Conservation (phyloP, 1,140 invertebrate genomes). For the Liolophura sinensis region DNA sequence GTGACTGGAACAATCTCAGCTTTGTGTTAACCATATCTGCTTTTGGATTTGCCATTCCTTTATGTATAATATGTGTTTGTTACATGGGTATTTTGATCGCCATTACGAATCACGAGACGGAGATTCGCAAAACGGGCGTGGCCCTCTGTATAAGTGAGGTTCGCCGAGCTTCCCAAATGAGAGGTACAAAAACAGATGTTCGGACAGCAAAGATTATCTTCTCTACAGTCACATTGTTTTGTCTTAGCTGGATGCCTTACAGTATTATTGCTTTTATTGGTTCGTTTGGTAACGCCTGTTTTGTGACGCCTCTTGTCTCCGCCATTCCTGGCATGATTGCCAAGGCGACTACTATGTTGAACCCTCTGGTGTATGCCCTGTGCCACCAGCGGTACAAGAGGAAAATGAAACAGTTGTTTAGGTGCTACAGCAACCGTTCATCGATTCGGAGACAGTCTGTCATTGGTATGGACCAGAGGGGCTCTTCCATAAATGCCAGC, state of each 20-base stretch:
- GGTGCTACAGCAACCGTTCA: too few species aligned
- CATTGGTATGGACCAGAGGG: too few species aligned
- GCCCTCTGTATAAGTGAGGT: conserved; percentile 46
- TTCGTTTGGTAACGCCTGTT: conserved; percentile 63
- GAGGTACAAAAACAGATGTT: conserved; percentile 33
- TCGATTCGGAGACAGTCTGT: too few species aligned
- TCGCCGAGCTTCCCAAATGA: conserved; percentile 31
- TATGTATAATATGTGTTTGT: conserved; percentile 70
- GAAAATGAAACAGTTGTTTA: too few species aligned
- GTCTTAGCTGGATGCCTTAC: conserved; percentile 78
- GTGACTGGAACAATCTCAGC: conserved; percentile 6
- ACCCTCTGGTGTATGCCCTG: conserved; percentile 79
- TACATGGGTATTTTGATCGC: conserved; percentile 74
- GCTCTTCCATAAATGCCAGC: too few species aligned
- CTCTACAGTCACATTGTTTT: conserved; percentile 76
- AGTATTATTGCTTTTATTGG: conserved; percentile 73
- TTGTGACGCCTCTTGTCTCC: conserved; percentile 68
- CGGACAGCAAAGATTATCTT: conserved; percentile 70
- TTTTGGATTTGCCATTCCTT: conserved; percentile 63
- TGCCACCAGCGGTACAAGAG: conserved; percentile 31
- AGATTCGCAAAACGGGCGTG: conserved; percentile 65
- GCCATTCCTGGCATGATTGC: conserved; percentile 76
- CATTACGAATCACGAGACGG: conserved; percentile 76
- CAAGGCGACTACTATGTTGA: conserved; percentile 80
- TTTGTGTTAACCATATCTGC: too few species aligned